phyloP scores from a whole-genome alignment of 2,797 vertebrate genomes.

The Hipposideros larvatus region DNA sequence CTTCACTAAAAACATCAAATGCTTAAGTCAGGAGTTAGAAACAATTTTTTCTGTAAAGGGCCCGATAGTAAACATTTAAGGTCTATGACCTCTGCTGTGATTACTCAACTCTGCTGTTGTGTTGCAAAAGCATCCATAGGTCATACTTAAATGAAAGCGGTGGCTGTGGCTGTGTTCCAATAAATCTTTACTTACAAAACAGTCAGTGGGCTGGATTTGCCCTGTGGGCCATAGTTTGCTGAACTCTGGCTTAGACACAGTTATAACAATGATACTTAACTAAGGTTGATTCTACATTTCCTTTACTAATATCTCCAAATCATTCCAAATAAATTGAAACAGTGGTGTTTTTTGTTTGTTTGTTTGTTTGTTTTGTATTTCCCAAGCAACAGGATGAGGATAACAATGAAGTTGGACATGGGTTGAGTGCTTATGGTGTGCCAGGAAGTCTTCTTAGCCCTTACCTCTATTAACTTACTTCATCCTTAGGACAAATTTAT shows the following conservation, averaged over 20 bases:
- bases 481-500: background rate
- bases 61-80: background rate
- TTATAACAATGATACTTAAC: background rate
- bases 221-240: background rate
- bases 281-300: background rate
- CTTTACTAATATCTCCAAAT: background rate
- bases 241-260: background rate
- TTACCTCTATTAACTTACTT: background rate
- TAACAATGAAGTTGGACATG: background rate
- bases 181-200: background rate
- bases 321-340: background rate
- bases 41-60: background rate
- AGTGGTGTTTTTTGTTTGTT: background rate
- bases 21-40: background rate
- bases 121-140: background rate
- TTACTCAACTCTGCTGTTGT: background rate
- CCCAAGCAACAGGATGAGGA: background rate
- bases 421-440: background rate
- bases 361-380: background rate
- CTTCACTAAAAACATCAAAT: background rate
- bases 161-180: background rate
- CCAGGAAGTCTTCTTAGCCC: background rate
- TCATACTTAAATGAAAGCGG: background rate
- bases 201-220: background rate
- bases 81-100: background rate